Evolutionary conservation across 2,888 invertebrate genomes (phyloP).

Genomic region (Artemia sinica): DNA sequence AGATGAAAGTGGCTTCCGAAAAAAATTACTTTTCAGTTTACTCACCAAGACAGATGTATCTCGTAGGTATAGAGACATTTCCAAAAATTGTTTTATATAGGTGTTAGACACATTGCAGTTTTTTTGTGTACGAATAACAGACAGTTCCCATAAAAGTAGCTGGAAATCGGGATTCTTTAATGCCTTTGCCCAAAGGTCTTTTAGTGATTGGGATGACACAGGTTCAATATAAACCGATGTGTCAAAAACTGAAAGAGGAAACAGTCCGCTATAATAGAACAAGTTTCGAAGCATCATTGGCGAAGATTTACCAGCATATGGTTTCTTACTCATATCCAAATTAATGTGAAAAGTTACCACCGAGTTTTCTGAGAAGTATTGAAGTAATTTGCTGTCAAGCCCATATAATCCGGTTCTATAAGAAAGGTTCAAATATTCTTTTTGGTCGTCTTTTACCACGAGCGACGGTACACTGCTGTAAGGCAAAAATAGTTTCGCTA

Average conservation of each 20-base stretch:
- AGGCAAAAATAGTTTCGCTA: conserved; percentile 3
- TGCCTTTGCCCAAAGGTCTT: no score
- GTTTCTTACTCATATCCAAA: no score
- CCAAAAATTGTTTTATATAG: no score
- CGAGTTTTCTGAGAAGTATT: conserved; percentile 5
- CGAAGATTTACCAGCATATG: background rate
- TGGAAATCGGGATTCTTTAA: no score
- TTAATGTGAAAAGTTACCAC: background rate
- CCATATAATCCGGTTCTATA: background rate
- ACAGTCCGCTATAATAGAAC: background rate
- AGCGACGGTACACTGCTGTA: conserved; percentile 11
- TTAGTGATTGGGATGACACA: no score
- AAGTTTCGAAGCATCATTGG: background rate
- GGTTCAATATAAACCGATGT: no score
- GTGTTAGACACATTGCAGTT: no score
- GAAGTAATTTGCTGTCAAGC: background rate
- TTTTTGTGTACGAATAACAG: no score
- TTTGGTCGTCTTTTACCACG: no score
- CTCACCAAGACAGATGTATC: background rate
- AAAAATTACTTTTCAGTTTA: background rate
- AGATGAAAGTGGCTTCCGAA: background rate
- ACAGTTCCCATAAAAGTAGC: no score
- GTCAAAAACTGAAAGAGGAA: conserved; percentile 8
- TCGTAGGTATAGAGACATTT: no score
- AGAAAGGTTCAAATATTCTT: background rate